Conservation (phyloP, 2,797 vertebrate genomes). For the Pseudomugil tenellus region DNA sequence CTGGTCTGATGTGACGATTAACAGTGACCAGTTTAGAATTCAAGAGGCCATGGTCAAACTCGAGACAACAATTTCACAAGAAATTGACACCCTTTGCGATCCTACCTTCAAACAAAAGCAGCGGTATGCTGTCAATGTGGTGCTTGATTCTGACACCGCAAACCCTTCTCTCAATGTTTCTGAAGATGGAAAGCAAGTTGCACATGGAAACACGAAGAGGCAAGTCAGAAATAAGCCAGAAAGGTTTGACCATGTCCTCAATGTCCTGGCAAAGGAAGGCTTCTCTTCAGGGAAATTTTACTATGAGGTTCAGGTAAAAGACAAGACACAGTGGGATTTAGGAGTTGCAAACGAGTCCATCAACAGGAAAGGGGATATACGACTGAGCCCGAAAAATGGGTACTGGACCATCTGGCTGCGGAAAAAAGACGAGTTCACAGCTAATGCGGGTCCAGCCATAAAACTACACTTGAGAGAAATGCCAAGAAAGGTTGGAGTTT, state of each 20-base stretch:
- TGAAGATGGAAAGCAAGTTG: slow-evolving; percentile 57
- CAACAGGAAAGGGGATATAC: slow-evolving; percentile 62
- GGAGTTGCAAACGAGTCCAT: slow-evolving; percentile 64
- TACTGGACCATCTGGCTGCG: slow-evolving; percentile 68
- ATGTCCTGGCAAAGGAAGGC: slow-evolving; percentile 61
- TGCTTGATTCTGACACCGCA: slow-evolving; percentile 65
- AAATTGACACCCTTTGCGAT: slow-evolving; percentile 63
- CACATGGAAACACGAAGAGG: slow-evolving; percentile 20
- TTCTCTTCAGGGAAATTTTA: slow-evolving; percentile 62
- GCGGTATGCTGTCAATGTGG: slow-evolving; percentile 57
- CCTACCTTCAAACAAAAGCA: slow-evolving; percentile 55
- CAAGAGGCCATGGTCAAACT: slow-evolving; percentile 27
- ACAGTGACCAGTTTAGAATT: slow-evolving; percentile 1
- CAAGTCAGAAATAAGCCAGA: slow-evolving; percentile 18
- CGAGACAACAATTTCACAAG: slow-evolving; percentile 25
- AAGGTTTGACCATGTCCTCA: slow-evolving; percentile 56
- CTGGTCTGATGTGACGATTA: slow-evolving; percentile 39
- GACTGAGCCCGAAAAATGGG: slow-evolving; percentile 56
- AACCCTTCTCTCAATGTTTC: slow-evolving; percentile 52
- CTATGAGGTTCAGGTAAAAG: slow-evolving; percentile 67
- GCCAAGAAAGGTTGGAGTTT: slow-evolving; percentile 65
- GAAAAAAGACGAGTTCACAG: slow-evolving; percentile 46
- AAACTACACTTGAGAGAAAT: slow-evolving; percentile 35
- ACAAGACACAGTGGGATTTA: slow-evolving; percentile 67
- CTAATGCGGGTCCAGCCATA: slow-evolving; percentile 15